A percentile compares a stretch with the other conserved stretches of the same genome.
Evolutionary conservation across 2,113 vertebrate species (phyloP).

Genomic region (Psilopsiagon aymara): DNA sequence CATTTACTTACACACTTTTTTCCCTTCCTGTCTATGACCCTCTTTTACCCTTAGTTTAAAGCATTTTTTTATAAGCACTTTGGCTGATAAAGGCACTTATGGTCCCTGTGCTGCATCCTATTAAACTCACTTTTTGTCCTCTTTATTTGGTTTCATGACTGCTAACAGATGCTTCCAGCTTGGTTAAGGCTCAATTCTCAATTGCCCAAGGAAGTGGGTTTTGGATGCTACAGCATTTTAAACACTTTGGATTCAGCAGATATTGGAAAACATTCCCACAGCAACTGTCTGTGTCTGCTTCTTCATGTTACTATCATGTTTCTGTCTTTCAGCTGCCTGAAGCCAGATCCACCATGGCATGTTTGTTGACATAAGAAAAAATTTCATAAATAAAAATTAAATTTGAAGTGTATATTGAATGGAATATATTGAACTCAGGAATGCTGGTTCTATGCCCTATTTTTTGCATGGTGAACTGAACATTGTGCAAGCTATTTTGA

Average conservation of each 20-base stretch:
- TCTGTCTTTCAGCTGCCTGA: neutral
- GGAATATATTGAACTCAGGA: too few species aligned
- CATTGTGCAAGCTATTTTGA: neutral
- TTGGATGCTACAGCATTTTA: neutral
- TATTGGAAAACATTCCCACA: neutral
- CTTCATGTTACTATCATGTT: neutral
- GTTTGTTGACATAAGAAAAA: neutral
- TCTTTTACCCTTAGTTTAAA: neutral
- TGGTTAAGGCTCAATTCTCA: neutral
- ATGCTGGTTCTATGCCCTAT: neutral
- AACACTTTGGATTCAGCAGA: neutral
- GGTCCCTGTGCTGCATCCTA: neutral
- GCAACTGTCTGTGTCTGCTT: neutral
- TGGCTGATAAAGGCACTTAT: neutral
- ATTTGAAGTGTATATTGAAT: neutral
- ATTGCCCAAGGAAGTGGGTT: neutral
- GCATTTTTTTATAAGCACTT: neutral
- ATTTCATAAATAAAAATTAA: neutral
- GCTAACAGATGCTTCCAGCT: neutral
- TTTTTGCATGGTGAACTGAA: neutral
- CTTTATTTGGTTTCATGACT: neutral
- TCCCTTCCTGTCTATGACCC: neutral
- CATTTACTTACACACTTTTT: neutral
- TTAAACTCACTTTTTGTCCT: neutral
- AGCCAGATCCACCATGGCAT: neutral